Conservation (phyloP, 2,797 vertebrate genomes). For the Peromyscus aztecus region DNA sequence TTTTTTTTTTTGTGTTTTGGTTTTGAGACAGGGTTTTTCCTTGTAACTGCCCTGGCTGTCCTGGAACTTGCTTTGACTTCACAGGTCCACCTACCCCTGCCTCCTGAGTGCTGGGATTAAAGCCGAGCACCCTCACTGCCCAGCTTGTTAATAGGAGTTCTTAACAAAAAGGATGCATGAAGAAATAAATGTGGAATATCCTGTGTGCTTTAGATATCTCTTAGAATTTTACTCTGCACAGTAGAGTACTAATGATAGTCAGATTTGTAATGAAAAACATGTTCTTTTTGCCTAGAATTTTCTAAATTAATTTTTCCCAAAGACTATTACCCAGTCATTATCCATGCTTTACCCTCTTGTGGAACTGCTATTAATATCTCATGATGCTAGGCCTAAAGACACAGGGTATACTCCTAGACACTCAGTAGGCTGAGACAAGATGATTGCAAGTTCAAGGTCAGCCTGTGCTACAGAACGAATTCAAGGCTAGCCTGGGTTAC, state of each 20-base stretch:
- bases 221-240: background rate
- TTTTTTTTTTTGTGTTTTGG: background rate
- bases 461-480: background rate
- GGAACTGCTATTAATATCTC: background rate
- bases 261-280: conserved; percentile 2
- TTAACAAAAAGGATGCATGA: background rate
- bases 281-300: conserved; percentile 12
- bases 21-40: background rate
- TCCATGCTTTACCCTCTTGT: background rate
- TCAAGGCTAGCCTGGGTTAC: background rate
- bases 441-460: background rate
- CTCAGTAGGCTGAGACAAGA: background rate
- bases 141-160: background rate
- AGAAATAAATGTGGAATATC: background rate
- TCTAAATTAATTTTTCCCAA: background rate
- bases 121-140: background rate
- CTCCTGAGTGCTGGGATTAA: background rate
- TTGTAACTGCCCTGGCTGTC: background rate
- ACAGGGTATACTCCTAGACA: background rate
- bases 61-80: background rate
- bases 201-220: background rate
- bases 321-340: background rate
- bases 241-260: background rate
- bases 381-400: background rate
- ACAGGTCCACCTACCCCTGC: background rate